Percentiles rank a stretch among this genome's conserved stretches.
phyloP scores from a whole-genome alignment of 2,113 vertebrate genomes.

The Stictonetta naevosa region DNA sequence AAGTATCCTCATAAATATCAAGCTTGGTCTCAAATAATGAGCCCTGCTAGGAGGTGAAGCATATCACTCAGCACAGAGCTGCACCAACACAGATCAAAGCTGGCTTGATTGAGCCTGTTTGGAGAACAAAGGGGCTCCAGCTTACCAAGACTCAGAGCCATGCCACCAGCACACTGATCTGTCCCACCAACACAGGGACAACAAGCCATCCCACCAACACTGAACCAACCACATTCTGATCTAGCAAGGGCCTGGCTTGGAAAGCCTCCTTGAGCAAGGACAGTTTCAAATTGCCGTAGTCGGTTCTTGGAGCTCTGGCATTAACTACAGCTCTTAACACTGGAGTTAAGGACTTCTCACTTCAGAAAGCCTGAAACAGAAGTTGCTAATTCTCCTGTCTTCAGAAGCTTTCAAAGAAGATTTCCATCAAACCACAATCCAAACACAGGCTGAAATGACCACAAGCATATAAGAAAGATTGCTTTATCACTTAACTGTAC shows the following conservation, averaged over 20 bases:
- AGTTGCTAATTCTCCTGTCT: not conserved
- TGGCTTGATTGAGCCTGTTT: not conserved
- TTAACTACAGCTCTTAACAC: not conserved
- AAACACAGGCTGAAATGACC: not conserved
- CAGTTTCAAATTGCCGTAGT: not conserved
- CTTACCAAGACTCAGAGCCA: not conserved
- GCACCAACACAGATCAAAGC: conserved; percentile 15
- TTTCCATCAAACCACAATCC: not conserved
- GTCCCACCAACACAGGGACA: not conserved
- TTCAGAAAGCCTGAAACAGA: not conserved
- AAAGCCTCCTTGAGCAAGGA: not conserved
- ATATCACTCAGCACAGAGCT: not conserved
- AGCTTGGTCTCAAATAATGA: conserved; percentile 20
- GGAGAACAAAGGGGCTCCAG: not conserved
- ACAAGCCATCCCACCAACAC: not conserved
- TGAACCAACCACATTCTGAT: not conserved
- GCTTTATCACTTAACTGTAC: not conserved
- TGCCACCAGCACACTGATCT: not conserved
- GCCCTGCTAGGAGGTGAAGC: conserved; percentile 29
- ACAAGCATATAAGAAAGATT: not conserved
- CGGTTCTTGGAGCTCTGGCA: not conserved
- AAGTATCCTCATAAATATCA: not conserved
- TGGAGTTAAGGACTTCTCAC: not conserved
- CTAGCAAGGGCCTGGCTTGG: not conserved
- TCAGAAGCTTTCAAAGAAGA: not conserved